A percentile compares a stretch with the other conserved stretches of the same genome.
Conservation (phyloP, 2,113 vertebrate species). For the Callipepla squamata region DNA sequence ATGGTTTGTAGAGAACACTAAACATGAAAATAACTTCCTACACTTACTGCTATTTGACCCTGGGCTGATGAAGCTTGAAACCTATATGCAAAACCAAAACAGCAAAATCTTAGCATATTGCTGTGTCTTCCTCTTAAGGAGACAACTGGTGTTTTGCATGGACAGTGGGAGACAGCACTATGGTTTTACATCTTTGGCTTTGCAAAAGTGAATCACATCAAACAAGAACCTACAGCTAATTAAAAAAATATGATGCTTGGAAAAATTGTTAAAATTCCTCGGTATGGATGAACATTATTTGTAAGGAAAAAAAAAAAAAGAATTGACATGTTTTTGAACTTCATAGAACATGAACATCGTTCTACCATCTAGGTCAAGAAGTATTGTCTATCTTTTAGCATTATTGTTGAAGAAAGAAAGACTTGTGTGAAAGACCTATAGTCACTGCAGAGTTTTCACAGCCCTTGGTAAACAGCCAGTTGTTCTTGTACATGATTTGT, state of each 20-base stretch:
- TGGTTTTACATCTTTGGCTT: not conserved
- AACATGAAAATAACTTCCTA: conserved; percentile 8
- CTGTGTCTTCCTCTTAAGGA: conserved; percentile 14
- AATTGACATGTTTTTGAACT: not conserved
- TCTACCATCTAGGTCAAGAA: not conserved
- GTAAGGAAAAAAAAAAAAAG: not conserved
- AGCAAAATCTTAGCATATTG: not conserved
- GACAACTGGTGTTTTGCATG: not conserved
- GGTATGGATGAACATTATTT: not conserved
- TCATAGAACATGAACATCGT: fast-evolving
- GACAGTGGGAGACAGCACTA: not conserved
- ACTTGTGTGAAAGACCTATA: not conserved
- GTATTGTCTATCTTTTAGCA: not conserved
- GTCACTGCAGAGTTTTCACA: not conserved
- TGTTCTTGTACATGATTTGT: not conserved
- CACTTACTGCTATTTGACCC: not conserved
- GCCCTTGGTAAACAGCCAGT: not conserved
- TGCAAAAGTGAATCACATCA: not conserved
- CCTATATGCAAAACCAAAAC: conserved; percentile 12
- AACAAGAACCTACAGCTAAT: not conserved
- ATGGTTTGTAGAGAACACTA: not conserved
- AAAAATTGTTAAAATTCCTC: not conserved
- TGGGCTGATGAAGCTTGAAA: conserved; percentile 46
- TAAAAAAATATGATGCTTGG: not conserved
- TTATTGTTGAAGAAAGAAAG: not conserved